Base-by-base conservation (phyloP, 2,113 vertebrate genomes). In the Stictonetta naevosa region DNA sequence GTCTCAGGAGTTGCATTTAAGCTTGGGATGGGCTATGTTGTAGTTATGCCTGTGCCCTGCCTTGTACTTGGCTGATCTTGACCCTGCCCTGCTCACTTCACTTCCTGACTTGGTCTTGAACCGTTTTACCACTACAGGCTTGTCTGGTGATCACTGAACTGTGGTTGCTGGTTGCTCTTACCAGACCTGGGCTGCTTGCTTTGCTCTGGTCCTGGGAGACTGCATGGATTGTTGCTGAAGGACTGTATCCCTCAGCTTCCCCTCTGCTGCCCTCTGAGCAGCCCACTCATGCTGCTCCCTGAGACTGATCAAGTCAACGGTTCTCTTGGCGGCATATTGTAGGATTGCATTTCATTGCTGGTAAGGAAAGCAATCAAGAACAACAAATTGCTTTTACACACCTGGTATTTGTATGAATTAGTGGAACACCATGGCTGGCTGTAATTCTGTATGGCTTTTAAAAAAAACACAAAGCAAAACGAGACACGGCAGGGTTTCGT, bases 271-370 rank as follows among this genome's bases (percentile, higher is more conserved):
- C 29, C 44, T n/a, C 34, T 13, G 33, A 83, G 78, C 21, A 68
- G 53, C 46, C 53, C 26, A 20, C 59, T 42, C 64, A 62, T 77
- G 34, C 31, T 56, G 26, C 31, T 81, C 7, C 29, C 10, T 16
- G 13, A 40, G 26, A 26, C 5, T 58, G 22, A 38, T 1, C 11
- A 11, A 71, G 0, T 8, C n/a, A 63, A 3, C 0, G 2, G 3
- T 36, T 4, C 10, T 9, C 13, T 9, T 1, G 1, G 29, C 0
- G 3, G 1, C 3, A 22, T 20, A 1, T 3, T 3, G 3, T 1
- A 71, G 1, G 2, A 42, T 0, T 5, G 8, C 7, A 23, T 25
- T 14, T 36, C 15, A 33, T 8, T 55, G 3, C 6, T 4, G 3
- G 3, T 33, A 48, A 40, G 5, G 12, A 26, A 19, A 3, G 6